Conservation (phyloP, 2,888 invertebrate genomes). For the Apamea anceps region DNA sequence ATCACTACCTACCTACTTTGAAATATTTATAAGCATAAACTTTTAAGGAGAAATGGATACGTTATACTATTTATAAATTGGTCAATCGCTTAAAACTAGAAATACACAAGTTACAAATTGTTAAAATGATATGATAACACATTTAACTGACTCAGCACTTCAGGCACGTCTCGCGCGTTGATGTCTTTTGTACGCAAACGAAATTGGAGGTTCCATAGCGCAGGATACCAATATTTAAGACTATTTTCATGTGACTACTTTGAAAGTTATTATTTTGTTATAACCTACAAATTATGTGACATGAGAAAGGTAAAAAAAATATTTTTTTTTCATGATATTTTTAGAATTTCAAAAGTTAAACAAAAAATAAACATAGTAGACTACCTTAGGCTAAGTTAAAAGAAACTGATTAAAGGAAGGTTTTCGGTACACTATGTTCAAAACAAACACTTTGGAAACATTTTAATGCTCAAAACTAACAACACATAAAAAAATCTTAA, state of each 20-base stretch:
- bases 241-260: not conserved
- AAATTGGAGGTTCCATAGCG: slow-evolving; percentile 1
- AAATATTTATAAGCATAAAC: not conserved
- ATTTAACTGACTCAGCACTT: not conserved
- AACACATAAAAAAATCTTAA: slow-evolving; percentile 3
- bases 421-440: not conserved
- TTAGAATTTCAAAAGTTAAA: slow-evolving; percentile 12
- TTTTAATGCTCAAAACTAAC: not conserved
- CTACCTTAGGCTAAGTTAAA: not conserved
- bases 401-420: not conserved
- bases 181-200: slow-evolving; percentile 67
- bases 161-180: slow-evolving; percentile 61
- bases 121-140: slow-evolving; percentile 5
- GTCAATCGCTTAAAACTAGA: not conserved
- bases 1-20: not conserved
- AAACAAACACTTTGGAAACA: not conserved
- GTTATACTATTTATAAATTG: not conserved
- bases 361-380: not conserved
- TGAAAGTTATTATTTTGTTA: not conserved
- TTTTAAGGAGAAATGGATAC: not conserved
- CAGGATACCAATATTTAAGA: not conserved
- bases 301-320: not conserved
- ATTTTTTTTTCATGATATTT: no score
- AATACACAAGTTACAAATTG: not conserved
- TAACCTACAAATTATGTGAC: not conserved